Conservation (phyloP, 2,888 invertebrate species). For the Eupithecia pulchellata region DNA sequence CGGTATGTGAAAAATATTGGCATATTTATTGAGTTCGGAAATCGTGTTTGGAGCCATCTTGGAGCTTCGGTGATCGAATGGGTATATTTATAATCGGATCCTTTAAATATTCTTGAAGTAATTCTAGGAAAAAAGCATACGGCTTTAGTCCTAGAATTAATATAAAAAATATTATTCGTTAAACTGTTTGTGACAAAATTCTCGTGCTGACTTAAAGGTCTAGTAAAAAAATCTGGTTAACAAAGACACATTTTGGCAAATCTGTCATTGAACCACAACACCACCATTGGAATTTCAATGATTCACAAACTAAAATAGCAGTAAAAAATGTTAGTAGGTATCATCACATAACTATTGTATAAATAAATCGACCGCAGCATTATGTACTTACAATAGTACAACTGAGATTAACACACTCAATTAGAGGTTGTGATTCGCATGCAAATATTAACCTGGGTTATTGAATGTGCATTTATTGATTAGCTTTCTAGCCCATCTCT, state of each 20-base stretch:
- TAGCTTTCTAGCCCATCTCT: not conserved
- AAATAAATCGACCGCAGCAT: not conserved
- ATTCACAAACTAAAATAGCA: not conserved
- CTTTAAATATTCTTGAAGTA: too few species aligned
- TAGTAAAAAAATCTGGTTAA: too few species aligned
- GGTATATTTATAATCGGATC: not conserved
- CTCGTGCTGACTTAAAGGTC: too few species aligned
- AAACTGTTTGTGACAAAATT: too few species aligned
- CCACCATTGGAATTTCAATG: not conserved
- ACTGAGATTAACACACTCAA: not conserved
- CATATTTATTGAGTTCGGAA: constrained; percentile 14
- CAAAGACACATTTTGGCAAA: not conserved
- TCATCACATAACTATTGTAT: not conserved
- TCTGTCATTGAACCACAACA: not conserved
- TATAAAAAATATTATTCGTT: not conserved
- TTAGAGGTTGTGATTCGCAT: constrained; percentile 13
- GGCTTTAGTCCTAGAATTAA: not conserved
- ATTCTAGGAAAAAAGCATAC: too few species aligned
- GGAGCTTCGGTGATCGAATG: not conserved
- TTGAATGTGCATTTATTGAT: constrained; percentile 23
- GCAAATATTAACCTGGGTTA: constrained; percentile 27
- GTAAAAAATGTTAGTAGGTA: not conserved
- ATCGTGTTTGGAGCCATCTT: not conserved
- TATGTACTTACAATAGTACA: not conserved
- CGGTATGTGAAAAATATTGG: constrained; percentile 13